Percentiles rank a stretch among this genome's conserved stretches.
Conservation (phyloP, 1,140 invertebrate genomes). For the Saccostrea glomerata region DNA sequence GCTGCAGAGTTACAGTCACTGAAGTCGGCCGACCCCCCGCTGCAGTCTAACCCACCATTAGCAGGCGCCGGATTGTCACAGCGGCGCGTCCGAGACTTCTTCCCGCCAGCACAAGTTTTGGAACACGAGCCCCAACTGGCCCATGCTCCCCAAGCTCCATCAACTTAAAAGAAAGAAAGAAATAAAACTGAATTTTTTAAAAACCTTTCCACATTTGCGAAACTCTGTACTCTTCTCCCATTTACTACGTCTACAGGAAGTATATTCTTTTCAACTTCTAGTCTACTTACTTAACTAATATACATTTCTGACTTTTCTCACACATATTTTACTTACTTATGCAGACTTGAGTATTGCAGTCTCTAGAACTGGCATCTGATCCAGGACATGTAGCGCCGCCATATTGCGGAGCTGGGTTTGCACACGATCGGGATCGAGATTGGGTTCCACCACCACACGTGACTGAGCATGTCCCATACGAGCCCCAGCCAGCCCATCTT, state of each 20-base stretch:
- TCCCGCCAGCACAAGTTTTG: constrained; percentile 30
- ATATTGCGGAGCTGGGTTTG: constrained; percentile 45
- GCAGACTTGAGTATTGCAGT: constrained; percentile 43
- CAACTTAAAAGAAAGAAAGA: constrained; percentile 7
- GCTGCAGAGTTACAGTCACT: constrained; percentile 31
- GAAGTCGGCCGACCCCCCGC: constrained; percentile 26
- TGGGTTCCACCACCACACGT: constrained; percentile 92
- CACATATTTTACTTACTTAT: constrained; percentile 44
- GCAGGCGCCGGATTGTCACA: constrained; percentile 38
- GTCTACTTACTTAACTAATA: too few relatives aligned
- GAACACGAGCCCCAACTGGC: constrained; percentile 38
- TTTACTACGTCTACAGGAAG: too few relatives aligned
- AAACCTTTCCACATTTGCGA: too few relatives aligned
- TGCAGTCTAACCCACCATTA: constrained; percentile 44
- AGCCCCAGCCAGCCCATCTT: constrained; percentile 75
- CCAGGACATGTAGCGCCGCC: constrained; percentile 65
- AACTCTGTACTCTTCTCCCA: too few relatives aligned
- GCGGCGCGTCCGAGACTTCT: constrained; percentile 5
- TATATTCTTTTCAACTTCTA: too few relatives aligned
- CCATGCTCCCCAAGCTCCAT: constrained; percentile 43
- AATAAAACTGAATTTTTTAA: too few relatives aligned
- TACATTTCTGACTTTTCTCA: too few relatives aligned
- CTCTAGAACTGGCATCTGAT: background rate
- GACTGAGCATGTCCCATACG: constrained; percentile 92
- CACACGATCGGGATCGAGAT: constrained; percentile 74